Base-by-base conservation (phyloP, 2,113 vertebrate genomes). In the Cricetomys ansorgei region DNA sequence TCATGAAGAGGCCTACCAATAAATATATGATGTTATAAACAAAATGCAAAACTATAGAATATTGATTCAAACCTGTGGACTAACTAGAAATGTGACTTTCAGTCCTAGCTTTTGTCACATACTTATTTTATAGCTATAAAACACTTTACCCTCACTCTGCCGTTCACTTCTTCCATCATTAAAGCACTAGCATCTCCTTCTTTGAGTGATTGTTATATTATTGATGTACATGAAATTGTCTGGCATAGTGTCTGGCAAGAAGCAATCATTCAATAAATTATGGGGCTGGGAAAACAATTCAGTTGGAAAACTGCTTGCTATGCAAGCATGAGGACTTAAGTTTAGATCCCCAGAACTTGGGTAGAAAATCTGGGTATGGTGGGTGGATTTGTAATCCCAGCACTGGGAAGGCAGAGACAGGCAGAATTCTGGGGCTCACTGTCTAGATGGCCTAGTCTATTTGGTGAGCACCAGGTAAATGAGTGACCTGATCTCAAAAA, bases 1-100 rank as follows among this genome's bases (percentile, higher is more conserved):
- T 65, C 6, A 55, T 93, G 40, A 92, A 94, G 45, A 53, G 75
- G 31, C 37, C 50, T 84, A 83, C 81, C 80, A 59, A 67, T 93
- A 89, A 94, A 93, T 88, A 84, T 65, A 76, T 95, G 95, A 77
- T 91, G 31, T 90, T 91, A 94, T n/a, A 27, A 92, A 50, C 37
- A 94, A 76, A 89, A 45, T 11, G 31, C 6, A 62, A n/a, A 59
- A 79, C 69, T 29, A 31, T 59, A 59, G 4, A 90, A 25, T 80
- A 65, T 80, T 92, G 64, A 55, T 45, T 79, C 8, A 92, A 96
- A 91, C 23, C 84, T 40, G 13, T 55, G 50, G 27, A 15, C 69
- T 53, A 13, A n/a, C 48, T 95, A 75, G 62, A 92, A 57, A 91
- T 13, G 69, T 77, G 72, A 3, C n/a, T 96, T 94, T 45, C 19